Base-by-base conservation (phyloP, 2,113 vertebrate species). In the Thunnus thynnus region DNA sequence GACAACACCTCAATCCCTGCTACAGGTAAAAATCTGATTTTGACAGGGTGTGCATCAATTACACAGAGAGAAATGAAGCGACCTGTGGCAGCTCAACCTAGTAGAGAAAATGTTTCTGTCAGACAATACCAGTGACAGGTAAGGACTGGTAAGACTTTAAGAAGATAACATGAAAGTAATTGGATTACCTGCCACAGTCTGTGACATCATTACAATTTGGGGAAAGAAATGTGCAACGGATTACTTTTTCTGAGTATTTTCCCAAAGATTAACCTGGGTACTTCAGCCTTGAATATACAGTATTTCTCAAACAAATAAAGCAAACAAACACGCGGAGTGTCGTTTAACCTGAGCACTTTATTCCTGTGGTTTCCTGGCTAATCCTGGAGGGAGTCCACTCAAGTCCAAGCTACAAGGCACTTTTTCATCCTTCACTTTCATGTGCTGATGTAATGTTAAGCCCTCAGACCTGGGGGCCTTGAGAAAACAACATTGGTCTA, bases 281-380 rank as follows among this genome's bases (percentile, higher is more conserved):
- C 14, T 13, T 67, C 2, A 20, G 11, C 13, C 5, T 44, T 22
- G 18, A 69, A 71, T 46, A 54, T 3, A 71, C 17, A 50, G 12
- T 22, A 72, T 87, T 77, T 73, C 51, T 65, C 71, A 75, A 58
- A 85, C 32, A 62, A 47, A 36, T 72, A 51, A 71, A 51, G 58
- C 36, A 61, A 58, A 63, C 69, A 81, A 74, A 30, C 47, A 72
- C 3, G 20, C n/a, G 18, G 58, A 54, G 56, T 44, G 57, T 46
- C 2, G 51, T 69, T 65, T 36, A 22, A 72, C 67, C 61, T 69
- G 48, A n/a, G 63, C 63, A 60, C 27, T 22, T 36, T 63, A 60
- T 64, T 84, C 50, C 74, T 62, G 71, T 77, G 68, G 46, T 72
- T 91, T 84, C 72, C 89, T 91, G 85, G 17, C 13, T 11, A 12